These are phyloP conservation scores for Bembecia ichneumoniformis DNA, from an alignment of 2,888 invertebrate genomes.

Conservation along the genomic window DNA sequence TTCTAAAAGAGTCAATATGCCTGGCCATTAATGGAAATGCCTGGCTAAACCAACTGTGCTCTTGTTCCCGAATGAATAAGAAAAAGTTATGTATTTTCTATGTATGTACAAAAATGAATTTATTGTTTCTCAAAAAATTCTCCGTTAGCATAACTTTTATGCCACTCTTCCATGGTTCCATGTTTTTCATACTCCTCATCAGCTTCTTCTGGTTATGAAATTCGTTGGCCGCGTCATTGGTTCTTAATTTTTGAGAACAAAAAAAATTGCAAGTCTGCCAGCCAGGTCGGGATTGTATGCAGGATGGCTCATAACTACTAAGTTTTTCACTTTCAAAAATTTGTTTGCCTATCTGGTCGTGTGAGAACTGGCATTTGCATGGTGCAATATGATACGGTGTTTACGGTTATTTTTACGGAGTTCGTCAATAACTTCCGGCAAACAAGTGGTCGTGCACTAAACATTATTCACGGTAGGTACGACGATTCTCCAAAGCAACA, in stretches of 20 bases:
- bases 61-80: not conserved
- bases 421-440: too few relatives aligned
- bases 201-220: conserved; percentile 7
- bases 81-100: too few relatives aligned
- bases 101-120: not conserved
- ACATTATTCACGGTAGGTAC: too few relatives aligned
- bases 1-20: not conserved
- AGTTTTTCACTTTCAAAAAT: conserved; percentile 6
- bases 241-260: conserved; percentile 4
- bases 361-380: too few relatives aligned
- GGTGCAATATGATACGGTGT: too few relatives aligned
- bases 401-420: too few relatives aligned
- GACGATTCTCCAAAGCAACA: too few relatives aligned
- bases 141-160: not conserved
- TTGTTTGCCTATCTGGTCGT: too few relatives aligned
- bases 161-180: conserved; percentile 3
- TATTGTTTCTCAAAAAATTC: not conserved
- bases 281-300: conserved; percentile 2
- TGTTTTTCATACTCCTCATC: conserved; percentile 8
- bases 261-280: not conserved
- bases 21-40: not conserved
- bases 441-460: too few relatives aligned
- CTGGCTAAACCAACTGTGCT: not conserved
- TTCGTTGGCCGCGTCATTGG: conserved; percentile 4
- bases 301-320: not conserved